These are phyloP conservation scores for Drosophila testacea DNA, from an alignment of 2,888 invertebrate genomes.

Conservation along the genomic window DNA sequence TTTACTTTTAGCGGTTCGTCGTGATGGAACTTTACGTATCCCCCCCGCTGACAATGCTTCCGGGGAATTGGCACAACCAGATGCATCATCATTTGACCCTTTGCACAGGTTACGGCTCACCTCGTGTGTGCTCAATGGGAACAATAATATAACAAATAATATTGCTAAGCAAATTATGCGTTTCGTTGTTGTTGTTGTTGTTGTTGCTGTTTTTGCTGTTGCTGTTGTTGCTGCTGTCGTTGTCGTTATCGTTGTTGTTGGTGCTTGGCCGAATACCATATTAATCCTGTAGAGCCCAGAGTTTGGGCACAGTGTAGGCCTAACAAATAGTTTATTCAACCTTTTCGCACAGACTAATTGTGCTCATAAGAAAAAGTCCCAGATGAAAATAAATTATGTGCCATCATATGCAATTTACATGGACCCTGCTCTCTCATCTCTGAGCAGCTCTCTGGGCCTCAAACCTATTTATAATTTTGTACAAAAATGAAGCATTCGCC, in stretches of 20 bases:
- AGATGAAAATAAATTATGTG: constrained; percentile 47
- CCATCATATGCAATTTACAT: constrained; percentile 11
- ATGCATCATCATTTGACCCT: constrained; percentile 43
- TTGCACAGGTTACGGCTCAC: constrained; percentile 49
- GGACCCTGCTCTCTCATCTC: constrained; percentile 10
- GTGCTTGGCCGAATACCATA: constrained; percentile 26
- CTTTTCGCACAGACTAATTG: constrained; percentile 59
- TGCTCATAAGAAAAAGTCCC: constrained; percentile 41
- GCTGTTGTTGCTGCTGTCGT: background rate
- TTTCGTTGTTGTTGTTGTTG: constrained; percentile 15
- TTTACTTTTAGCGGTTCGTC: constrained; percentile 60
- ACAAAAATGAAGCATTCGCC: constrained; percentile 23
- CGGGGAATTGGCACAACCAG: constrained; percentile 30
- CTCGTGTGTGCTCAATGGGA: constrained; percentile 53
- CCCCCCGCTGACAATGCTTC: constrained; percentile 30
- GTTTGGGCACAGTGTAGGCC: constrained; percentile 9
- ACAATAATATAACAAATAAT: constrained; percentile 48
- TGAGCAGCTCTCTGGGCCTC: constrained; percentile 54
- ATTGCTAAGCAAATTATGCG: constrained; percentile 41
- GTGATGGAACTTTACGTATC: constrained; percentile 24
- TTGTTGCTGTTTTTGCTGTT: background rate
- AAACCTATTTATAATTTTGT: constrained; percentile 54
- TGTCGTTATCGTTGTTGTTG: background rate
- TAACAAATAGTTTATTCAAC: constrained; percentile 52
- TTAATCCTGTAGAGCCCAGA: constrained; percentile 31